Conservation (phyloP, 2,113 vertebrate genomes). For the Salvelinus fontinalis region DNA sequence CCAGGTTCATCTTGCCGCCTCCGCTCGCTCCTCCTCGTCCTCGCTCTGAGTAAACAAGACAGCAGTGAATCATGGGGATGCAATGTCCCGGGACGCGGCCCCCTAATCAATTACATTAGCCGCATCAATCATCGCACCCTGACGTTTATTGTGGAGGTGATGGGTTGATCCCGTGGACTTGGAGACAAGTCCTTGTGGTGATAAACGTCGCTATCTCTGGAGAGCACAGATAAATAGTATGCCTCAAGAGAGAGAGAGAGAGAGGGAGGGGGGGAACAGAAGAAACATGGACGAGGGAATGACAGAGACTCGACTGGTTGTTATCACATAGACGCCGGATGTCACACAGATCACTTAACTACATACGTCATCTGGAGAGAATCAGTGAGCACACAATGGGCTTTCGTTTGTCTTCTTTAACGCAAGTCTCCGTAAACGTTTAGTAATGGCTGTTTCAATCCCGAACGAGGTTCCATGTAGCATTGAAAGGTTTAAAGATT, state of each 20-base stretch:
- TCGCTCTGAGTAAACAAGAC: slow-evolving; percentile 66
- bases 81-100: slow-evolving; percentile 58
- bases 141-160: slow-evolving; percentile 92
- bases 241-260: slow-evolving; percentile 47
- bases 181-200: slow-evolving; percentile 78
- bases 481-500: neutral
- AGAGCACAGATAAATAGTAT: slow-evolving; percentile 78
- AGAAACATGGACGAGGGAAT: slow-evolving; percentile 12
- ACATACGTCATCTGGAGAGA: slow-evolving; percentile 14
- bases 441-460: slow-evolving; percentile 1
- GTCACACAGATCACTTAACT: slow-evolving; percentile 4
- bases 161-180: slow-evolving; percentile 90
- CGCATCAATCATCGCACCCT: slow-evolving; percentile 88
- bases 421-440: neutral
- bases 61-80: slow-evolving; percentile 72
- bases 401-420: slow-evolving; percentile 24
- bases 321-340: neutral
- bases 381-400: slow-evolving; percentile 14
- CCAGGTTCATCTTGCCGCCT: slow-evolving; percentile 17
- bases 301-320: slow-evolving; percentile 21
- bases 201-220: slow-evolving; percentile 86
- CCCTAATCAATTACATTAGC: slow-evolving; percentile 95
- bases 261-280: slow-evolving; percentile 29
- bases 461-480: neutral
- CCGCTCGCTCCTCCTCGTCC: neutral